These are phyloP conservation scores for Luperina testacea DNA, from an alignment of 2,888 invertebrate species.

Conservation along the genomic window DNA sequence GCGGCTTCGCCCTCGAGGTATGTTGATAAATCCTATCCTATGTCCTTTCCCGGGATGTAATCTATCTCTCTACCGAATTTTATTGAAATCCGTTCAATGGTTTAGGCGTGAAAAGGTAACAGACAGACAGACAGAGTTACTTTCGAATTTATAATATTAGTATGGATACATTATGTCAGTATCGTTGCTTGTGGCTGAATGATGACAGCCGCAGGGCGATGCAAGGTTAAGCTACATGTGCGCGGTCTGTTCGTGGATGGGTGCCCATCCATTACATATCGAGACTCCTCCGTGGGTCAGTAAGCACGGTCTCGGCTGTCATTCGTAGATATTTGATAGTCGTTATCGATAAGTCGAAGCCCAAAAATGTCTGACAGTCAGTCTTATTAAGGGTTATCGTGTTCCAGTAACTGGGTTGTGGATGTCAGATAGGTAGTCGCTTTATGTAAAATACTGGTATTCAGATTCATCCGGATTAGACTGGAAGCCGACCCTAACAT, in stretches of 20 bases:
- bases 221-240: not conserved
- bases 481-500: not conserved
- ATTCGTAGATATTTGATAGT: not conserved
- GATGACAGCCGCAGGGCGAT: not conserved
- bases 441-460: not conserved
- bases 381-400: not conserved
- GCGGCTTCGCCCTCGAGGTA: too few species aligned
- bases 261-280: not conserved
- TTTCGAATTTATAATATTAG: too few species aligned
- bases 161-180: not conserved
- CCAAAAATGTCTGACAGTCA: not conserved
- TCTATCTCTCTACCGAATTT: too few species aligned
- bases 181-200: not conserved
- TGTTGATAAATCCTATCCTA: too few species aligned
- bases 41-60: too few species aligned
- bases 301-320: not conserved
- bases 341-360: not conserved
- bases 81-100: too few species aligned
- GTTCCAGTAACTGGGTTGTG: not conserved
- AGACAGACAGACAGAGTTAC: too few species aligned
- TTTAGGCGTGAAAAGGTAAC: too few species aligned
- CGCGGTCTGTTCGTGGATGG: not conserved
- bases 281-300: not conserved
- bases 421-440: not conserved
- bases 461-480: not conserved